Evolutionary conservation across 2,113 vertebrate species (phyloP).

Genomic region (Aspidoscelis tigris): DNA sequence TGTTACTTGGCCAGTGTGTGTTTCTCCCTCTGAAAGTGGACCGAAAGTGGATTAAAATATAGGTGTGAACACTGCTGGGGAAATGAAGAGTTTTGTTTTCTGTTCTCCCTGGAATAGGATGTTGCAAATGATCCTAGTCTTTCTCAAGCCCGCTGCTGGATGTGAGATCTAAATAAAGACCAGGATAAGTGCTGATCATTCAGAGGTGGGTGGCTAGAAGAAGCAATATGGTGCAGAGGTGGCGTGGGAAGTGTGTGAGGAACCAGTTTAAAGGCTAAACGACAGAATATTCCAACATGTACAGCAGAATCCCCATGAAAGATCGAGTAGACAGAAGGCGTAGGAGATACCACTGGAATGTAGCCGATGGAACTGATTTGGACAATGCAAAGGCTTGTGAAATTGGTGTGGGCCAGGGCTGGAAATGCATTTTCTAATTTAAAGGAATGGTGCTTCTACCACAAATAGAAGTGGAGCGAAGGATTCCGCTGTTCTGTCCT

Average conservation of each 20-base stretch:
- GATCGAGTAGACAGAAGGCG: constrained; percentile 12
- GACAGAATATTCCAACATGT: accelerated
- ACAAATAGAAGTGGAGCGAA: accelerated
- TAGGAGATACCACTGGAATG: background rate
- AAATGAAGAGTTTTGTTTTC: no score
- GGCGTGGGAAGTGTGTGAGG: constrained; percentile 35
- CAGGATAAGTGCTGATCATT: background rate
- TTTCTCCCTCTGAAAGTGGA: no score
- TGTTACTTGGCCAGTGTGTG: no score
- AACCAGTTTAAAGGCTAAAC: constrained; percentile 17
- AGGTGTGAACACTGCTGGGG: no score
- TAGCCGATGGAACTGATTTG: accelerated
- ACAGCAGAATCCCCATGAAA: background rate
- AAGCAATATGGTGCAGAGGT: background rate
- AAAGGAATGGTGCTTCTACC: accelerated
- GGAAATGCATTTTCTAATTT: constrained; percentile 30
- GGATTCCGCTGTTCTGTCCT: background rate
- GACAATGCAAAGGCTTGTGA: background rate
- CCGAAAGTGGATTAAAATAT: no score
- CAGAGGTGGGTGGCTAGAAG: background rate
- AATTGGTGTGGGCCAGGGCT: constrained; percentile 33
- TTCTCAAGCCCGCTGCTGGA: no score
- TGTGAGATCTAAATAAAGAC: background rate
- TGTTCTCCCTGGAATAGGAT: no score
- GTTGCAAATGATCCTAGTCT: no score